Conservation (phyloP, 92 coral and sea anemone species). For the Pocillopora meandrina region DNA sequence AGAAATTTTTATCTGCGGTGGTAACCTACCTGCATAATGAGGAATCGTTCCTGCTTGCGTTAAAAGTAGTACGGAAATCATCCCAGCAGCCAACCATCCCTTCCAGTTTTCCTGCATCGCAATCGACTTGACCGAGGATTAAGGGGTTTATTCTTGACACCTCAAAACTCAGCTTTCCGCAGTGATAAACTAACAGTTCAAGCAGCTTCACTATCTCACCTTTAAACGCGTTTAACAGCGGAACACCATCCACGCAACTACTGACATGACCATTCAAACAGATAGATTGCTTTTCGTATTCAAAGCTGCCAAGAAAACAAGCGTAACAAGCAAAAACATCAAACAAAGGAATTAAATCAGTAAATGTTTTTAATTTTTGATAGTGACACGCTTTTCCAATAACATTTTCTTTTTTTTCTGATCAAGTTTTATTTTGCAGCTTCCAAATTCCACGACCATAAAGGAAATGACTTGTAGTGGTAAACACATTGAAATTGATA, state of each 20-base stretch:
- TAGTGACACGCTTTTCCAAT: too few relatives aligned
- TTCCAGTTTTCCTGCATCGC: neutral
- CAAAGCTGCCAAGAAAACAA: neutral
- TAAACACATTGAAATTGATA: too few relatives aligned
- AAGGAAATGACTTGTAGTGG: too few relatives aligned
- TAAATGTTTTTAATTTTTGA: too few relatives aligned
- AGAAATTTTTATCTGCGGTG: too few relatives aligned
- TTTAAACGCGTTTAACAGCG: neutral
- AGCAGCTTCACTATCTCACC: conserved; percentile 22
- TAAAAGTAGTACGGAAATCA: conserved; percentile 25
- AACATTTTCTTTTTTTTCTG: too few relatives aligned
- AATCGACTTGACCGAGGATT: neutral
- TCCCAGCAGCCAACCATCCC: conserved; percentile 26
- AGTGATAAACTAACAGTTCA: conserved; percentile 22
- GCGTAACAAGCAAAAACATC: neutral
- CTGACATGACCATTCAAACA: conserved; percentile 15
- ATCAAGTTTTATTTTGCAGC: too few relatives aligned
- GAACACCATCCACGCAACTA: neutral
- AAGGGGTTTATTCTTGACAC: neutral
- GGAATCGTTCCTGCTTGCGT: conserved; percentile 24
- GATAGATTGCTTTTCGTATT: neutral
- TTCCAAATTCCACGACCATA: too few relatives aligned
- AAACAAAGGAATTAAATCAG: neutral
- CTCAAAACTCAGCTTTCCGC: conserved; percentile 10
- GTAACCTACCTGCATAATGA: conserved; percentile 32